Evolutionary conservation across 2,113 vertebrate species (phyloP).

Genomic region (Gymnocephalus cernua): DNA sequence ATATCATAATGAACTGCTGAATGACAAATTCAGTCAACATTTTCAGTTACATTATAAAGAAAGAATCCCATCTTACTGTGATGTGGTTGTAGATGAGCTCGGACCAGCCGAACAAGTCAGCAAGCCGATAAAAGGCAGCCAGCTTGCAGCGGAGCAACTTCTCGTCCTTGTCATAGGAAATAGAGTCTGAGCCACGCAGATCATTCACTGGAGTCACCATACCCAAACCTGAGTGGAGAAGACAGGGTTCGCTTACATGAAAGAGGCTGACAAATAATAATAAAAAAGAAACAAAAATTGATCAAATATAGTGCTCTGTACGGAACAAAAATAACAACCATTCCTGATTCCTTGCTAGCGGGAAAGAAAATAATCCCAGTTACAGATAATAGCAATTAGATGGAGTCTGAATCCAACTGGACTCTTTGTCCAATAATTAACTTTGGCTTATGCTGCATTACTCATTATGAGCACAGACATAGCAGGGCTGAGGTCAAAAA

Average conservation of each 20-base stretch:
- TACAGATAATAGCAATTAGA: not conserved
- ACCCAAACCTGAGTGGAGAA: slow-evolving; percentile 89
- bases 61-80: slow-evolving; percentile 84
- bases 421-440: slow-evolving; percentile 39
- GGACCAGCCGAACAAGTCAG: slow-evolving; percentile 97
- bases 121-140: slow-evolving; percentile 94
- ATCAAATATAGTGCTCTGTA: not conserved
- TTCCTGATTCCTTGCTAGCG: not conserved
- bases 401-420: slow-evolving; percentile 4
- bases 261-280: not conserved
- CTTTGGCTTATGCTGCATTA: slow-evolving; percentile 25
- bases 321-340: not conserved
- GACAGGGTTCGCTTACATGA: not conserved
- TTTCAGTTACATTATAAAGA: too few species aligned
- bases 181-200: slow-evolving; percentile 95
- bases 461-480: slow-evolving; percentile 38
- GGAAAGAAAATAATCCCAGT: not conserved
- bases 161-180: slow-evolving; percentile 98
- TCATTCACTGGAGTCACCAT: slow-evolving; percentile 99
- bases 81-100: slow-evolving; percentile 99
- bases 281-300: not conserved
- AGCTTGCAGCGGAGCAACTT: slow-evolving; percentile 95
- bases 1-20: not conserved
- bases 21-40: not conserved
- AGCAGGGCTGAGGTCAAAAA: slow-evolving; percentile 28